Conservation (phyloP, 2,888 invertebrate genomes). For the Drosophila borborema region DNA sequence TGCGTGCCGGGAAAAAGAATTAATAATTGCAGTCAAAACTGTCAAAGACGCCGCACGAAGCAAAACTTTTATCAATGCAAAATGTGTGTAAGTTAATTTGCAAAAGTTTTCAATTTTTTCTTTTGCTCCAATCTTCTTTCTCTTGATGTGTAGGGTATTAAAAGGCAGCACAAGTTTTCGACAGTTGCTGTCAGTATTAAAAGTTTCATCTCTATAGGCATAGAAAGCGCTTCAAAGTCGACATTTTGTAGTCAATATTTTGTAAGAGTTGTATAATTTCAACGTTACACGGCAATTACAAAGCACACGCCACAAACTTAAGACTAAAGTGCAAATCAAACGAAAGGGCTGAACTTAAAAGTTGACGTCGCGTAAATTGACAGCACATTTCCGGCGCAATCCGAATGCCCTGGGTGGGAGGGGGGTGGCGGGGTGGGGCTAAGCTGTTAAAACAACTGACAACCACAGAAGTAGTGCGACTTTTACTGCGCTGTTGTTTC, state of each 20-base stretch:
- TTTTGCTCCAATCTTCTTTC: background rate
- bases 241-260: constrained; percentile 28
- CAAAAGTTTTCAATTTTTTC: background rate
- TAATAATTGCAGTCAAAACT: constrained; percentile 56
- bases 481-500: constrained; percentile 79
- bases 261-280: constrained; percentile 36
- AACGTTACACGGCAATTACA: constrained; percentile 35
- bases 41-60: constrained; percentile 43
- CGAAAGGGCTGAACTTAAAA: constrained; percentile 55
- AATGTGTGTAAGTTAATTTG: constrained; percentile 38
- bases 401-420: constrained; percentile 4
- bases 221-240: constrained; percentile 10
- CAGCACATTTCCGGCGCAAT: constrained; percentile 77
- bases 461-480: constrained; percentile 81
- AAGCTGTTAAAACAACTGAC: constrained; percentile 81
- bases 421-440: constrained; percentile 25
- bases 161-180: constrained; percentile 41
- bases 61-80: constrained; percentile 39
- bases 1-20: constrained; percentile 19
- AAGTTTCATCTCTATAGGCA: constrained; percentile 41
- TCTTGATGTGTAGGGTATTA: constrained; percentile 25
- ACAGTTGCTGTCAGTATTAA: constrained; percentile 64
- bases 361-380: constrained; percentile 68
- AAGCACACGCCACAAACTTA: constrained; percentile 31
- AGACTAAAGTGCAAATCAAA: constrained; percentile 57